Evolutionary conservation across 2,888 invertebrate genomes (phyloP).

Genomic region (Mesopsocus fuscifrons): DNA sequence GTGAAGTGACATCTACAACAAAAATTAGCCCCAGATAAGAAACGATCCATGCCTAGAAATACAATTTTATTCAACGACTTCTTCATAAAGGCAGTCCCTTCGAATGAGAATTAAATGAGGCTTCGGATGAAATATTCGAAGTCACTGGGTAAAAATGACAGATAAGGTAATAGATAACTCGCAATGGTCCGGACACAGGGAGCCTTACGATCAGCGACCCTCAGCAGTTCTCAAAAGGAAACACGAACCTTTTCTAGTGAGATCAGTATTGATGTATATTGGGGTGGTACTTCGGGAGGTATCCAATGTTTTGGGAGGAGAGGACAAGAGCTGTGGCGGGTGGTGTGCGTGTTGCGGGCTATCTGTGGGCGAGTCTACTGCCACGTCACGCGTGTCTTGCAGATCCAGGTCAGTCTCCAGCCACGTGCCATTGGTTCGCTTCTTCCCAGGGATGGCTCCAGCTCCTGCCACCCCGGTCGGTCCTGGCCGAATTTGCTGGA

Average conservation of each 20-base stretch:
- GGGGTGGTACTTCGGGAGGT: constrained; percentile 25
- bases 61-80: too few relatives aligned
- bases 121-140: too few relatives aligned
- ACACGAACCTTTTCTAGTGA: constrained; percentile 20
- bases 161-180: too few relatives aligned
- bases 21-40: too few relatives aligned
- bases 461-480: constrained; percentile 22
- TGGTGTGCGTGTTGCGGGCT: constrained; percentile 17
- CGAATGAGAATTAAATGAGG: too few relatives aligned
- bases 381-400: constrained; percentile 54
- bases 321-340: constrained; percentile 14
- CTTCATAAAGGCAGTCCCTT: too few relatives aligned
- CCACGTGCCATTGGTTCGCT: constrained; percentile 51
- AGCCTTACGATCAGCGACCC: too few relatives aligned
- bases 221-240: neutral
- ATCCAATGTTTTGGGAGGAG: neutral
- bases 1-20: constrained; percentile 18
- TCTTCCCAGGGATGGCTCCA: constrained; percentile 20
- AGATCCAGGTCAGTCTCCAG: constrained; percentile 81
- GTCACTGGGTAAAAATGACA: too few relatives aligned
- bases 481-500: constrained; percentile 37
- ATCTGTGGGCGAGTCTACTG: constrained; percentile 27
- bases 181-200: too few relatives aligned
- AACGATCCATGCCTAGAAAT: too few relatives aligned
- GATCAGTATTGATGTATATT: constrained; percentile 49